Base-by-base conservation (phyloP, 2,888 invertebrate species). In the Sinotaia quadrata region DNA sequence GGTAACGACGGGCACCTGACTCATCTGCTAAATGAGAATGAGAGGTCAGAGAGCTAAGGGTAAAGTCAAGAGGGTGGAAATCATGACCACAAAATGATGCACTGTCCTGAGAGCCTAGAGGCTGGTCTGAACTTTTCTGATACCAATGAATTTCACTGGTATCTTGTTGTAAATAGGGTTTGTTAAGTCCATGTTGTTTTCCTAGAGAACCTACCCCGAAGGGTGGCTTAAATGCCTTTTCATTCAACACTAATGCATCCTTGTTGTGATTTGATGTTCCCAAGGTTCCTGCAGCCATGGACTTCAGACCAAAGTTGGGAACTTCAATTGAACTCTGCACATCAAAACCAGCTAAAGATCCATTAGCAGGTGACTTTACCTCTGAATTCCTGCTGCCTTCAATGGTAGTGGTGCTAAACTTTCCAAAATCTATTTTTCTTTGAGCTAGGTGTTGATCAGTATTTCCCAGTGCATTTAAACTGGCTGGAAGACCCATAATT, bases 281-380 rank as follows among this genome's bases (percentile, higher is more conserved):
- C n/a, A n/a, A n/a, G n/a, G n/a, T n/a, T n/a, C 24, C 59, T 21
- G 47, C 31, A 2, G 24, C 47, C 8, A 21, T 33, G n/a, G 61
- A 49, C 21, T 24, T 49, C 49, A 51, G 21, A 12, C 33, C 27
- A 4, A 47, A 47, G 15, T 51, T 29, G 1, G 44, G 65, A 2
- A 65, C 65, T 34, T 65, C 65, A 21, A 65, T 56, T 3, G 56
- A 54, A 31, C 54, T 65, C 27, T 52, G 52, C 12, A 41, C 54
- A 18, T 54, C 65, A 1, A 56, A 65, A n/a, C 65, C 44, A 21
- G 54, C 65, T 0, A 56, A 65, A 2, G 65, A 65, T 2, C n/a
- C n/a, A n/a, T n/a, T n/a, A n/a, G n/a, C 56, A 31, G 44, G 56
- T 65, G 44, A 56, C 65, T 3, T 41, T 56, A 18, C 54, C 31